phyloP scores from a whole-genome alignment of 2,113 vertebrate genomes.

The Lanius collurio region DNA sequence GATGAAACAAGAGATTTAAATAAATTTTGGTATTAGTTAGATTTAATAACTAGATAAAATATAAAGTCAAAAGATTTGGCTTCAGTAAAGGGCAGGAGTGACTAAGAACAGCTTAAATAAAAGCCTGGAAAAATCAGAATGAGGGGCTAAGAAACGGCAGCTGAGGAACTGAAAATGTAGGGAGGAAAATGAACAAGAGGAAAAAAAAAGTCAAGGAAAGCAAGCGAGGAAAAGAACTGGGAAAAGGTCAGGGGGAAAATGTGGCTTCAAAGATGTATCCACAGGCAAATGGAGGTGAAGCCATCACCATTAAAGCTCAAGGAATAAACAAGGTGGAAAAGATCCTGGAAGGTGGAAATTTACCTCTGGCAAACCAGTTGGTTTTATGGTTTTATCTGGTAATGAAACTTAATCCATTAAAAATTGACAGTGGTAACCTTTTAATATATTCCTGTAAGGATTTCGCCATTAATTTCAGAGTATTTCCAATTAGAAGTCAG shows the following conservation, averaged over 20 bases:
- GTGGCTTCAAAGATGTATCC: not conserved
- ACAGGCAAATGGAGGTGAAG: not conserved
- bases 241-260: not conserved
- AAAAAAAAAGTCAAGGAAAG: not conserved
- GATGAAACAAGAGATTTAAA: not conserved
- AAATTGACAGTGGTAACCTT: not conserved
- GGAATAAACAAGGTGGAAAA: not conserved
- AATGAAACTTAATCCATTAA: slow-evolving; percentile 31
- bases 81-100: not conserved
- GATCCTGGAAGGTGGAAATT: not conserved
- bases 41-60: too few species aligned
- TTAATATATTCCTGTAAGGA: not conserved
- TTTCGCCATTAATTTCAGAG: not conserved
- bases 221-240: not conserved
- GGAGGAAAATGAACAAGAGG: not conserved
- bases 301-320: not conserved
- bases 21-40: not conserved
- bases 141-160: not conserved
- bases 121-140: not conserved
- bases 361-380: not conserved
- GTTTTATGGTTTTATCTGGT: not conserved
- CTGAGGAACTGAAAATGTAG: not conserved
- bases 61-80: not conserved
- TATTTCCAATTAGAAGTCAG: not conserved
- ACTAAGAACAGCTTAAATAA: not conserved